phyloP scores from a whole-genome alignment of 2,113 vertebrate genomes.

The Acanthisitta chloris region DNA sequence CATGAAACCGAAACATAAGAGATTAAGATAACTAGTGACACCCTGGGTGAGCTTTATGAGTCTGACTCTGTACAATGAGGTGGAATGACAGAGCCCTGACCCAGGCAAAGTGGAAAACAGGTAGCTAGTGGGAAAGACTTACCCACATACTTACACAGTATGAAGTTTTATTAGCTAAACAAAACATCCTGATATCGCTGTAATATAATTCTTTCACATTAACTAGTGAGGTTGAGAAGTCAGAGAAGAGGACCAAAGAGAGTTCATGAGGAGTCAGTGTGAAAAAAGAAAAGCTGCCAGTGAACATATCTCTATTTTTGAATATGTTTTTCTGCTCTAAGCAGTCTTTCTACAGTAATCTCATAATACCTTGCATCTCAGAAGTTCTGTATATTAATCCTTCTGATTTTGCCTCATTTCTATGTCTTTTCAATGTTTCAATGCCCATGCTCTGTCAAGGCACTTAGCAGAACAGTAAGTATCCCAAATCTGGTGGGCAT shows the following conservation, averaged over 20 bases:
- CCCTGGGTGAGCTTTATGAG: background rate
- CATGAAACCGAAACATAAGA: rapidly evolving
- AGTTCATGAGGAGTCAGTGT: background rate
- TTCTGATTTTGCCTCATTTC: background rate
- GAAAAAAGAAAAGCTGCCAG: background rate
- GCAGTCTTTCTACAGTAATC: background rate
- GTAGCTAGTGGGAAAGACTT: background rate
- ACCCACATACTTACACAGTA: background rate
- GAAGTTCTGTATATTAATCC: background rate
- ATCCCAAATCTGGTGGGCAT: background rate
- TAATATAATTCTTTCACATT: background rate
- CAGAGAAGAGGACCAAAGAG: background rate
- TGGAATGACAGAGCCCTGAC: background rate
- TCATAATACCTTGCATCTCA: background rate
- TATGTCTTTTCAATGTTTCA: background rate
- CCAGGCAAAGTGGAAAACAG: background rate
- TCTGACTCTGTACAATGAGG: rapidly evolving
- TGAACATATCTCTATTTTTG: background rate
- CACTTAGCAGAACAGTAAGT: background rate
- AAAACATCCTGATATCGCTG: background rate
- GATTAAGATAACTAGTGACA: background rate
- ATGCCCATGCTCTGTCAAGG: background rate
- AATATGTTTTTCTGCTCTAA: background rate
- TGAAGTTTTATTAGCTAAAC: background rate
- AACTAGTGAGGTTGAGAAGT: background rate